These are phyloP conservation scores for Myopa testacea DNA, from an alignment of 2,888 invertebrate genomes.

Conservation along the genomic window DNA sequence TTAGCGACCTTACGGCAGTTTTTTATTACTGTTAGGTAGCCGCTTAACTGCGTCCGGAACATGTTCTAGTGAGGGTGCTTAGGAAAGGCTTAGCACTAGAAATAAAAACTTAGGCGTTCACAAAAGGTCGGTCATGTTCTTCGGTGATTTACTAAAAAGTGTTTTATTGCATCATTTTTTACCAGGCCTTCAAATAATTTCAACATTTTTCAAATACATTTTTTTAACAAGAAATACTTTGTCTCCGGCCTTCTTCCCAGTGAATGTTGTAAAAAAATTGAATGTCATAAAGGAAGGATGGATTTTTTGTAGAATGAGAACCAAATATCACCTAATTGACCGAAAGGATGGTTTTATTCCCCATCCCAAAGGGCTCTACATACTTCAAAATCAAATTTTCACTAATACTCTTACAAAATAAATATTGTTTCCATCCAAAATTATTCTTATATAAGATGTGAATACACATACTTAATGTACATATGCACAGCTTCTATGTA, in stretches of 20 bases:
- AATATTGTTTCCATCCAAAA: too few relatives aligned
- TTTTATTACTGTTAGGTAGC: not conserved
- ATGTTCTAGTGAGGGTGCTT: not conserved
- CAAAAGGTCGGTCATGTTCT: not conserved
- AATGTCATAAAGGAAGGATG: not conserved
- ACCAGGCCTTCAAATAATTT: not conserved
- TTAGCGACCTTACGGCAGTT: conserved; percentile 18
- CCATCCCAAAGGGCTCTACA: too few relatives aligned
- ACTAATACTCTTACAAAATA: too few relatives aligned
- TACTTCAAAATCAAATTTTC: too few relatives aligned
- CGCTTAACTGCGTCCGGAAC: not conserved
- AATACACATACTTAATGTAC: too few relatives aligned
- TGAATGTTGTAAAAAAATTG: not conserved
- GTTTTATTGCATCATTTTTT: conserved; percentile 35
- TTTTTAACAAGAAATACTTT: not conserved
- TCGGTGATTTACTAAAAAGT: not conserved
- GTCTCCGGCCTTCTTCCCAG: not conserved
- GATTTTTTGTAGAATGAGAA: not conserved
- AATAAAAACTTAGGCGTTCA: not conserved
- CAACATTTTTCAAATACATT: not conserved
- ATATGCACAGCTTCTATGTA: too few relatives aligned
- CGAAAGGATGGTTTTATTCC: too few relatives aligned
- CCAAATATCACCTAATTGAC: not conserved
- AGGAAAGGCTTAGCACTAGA: conserved; percentile 1
- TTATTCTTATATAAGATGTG: too few relatives aligned